Conservation (phyloP, 1,140 invertebrate species). For the Lutraria rhynchaena region DNA sequence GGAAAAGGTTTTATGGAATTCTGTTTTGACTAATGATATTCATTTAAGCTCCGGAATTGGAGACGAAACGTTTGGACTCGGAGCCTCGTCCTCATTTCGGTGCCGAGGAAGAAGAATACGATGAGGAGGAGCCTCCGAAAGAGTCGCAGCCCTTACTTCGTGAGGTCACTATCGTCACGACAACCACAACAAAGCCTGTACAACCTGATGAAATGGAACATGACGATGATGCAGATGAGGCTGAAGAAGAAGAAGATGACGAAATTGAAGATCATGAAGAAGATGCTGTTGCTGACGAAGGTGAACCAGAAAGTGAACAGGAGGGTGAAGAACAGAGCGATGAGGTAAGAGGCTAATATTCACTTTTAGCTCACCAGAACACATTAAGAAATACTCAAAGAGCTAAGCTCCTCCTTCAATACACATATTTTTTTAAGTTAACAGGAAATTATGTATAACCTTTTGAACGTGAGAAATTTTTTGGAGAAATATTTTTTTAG, state of each 20-base stretch:
- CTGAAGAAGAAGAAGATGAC: slow-evolving; percentile 53
- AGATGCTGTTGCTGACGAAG: slow-evolving; percentile 41
- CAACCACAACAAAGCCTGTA: slow-evolving; percentile 49
- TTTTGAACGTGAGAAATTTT: too few species aligned
- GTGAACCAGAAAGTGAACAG: slow-evolving; percentile 37
- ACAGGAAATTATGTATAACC: too few species aligned
- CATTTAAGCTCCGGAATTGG: slow-evolving; percentile 74
- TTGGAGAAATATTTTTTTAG: too few species aligned
- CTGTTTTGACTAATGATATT: too few species aligned
- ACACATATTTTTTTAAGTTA: too few species aligned
- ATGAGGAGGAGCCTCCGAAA: slow-evolving; percentile 70
- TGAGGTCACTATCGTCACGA: slow-evolving; percentile 66
- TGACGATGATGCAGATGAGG: slow-evolving; percentile 45
- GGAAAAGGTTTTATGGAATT: too few species aligned
- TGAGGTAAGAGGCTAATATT: slow-evolving; percentile 31
- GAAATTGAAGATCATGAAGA: slow-evolving; percentile 38
- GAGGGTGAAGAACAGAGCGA: slow-evolving; percentile 44
- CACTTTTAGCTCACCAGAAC: too few species aligned
- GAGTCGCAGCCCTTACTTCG: slow-evolving; percentile 74
- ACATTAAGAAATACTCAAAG: too few species aligned
- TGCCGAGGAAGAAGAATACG: slow-evolving; percentile 52
- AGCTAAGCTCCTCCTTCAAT: too few species aligned
- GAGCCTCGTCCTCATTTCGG: slow-evolving; percentile 60
- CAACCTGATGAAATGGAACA: slow-evolving; percentile 38
- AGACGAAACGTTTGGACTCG: slow-evolving; percentile 65